Evolutionary conservation across 2,113 vertebrate species (phyloP), one percentile per base, ranked within the genome.

Genomic region (Turdus rufiventris): DNA sequence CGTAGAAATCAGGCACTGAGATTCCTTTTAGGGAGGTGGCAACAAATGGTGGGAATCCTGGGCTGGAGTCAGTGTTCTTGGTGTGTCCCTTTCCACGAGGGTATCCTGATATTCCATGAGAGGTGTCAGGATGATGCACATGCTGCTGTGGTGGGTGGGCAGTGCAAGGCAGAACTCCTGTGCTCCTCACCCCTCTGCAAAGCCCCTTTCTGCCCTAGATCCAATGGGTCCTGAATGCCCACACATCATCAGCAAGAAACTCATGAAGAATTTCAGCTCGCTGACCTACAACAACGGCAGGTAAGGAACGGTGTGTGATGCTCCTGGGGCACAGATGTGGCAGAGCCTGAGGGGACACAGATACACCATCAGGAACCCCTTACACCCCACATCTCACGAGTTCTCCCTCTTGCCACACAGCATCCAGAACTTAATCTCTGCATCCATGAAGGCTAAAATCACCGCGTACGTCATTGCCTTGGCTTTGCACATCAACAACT

Each of bases 361-460:
- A 24, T 12, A 45, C 10, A 1, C 51, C 34, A 8, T 14, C 5
- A 17, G 56, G 26, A 76, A 31, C 12, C 28, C 36, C 7, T 19
- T 16, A 14, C 29, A 7, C 29, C 25, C 26, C 36, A 53, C 18
- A 15, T 40, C 26, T 88, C 53, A 5, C 1, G 0, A 62, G 7
- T 67, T 92, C 65, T 88, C 36, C 18, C 13, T 91, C 34, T 71
- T 91, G 28, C 65, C 28, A 21, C 92, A 18, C 93, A 98, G 98
- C 26, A 54, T 98, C 58, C 96, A 96, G 90, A 98, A 98, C 65
- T 88, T 98, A 14, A 74, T 98, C 86, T 98, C 98, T 9, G 87
- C 96, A 6, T 98, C 98, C 14, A 98, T 98, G 98, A 98, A 97
- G 93, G 95, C 97, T 19, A 98, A 98, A 95, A 98, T 98, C 62